A percentile compares a stretch with the other conserved stretches of the same genome.
Evolutionary conservation across 53 echinoderm and acorn worm species (phyloP).

Genomic region (Crossaster papposus): DNA sequence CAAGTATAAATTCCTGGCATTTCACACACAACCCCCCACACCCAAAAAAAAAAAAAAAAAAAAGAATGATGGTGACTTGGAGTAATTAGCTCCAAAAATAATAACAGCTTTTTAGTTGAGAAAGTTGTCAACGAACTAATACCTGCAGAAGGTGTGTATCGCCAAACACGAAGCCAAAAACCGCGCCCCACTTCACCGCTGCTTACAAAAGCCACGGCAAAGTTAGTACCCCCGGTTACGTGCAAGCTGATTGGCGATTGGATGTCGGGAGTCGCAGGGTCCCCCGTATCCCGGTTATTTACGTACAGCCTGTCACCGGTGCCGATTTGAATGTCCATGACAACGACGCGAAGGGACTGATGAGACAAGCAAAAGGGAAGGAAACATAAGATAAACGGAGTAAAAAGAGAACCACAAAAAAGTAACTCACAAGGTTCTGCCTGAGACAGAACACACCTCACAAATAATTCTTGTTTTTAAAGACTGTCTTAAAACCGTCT

Average conservation of each 20-base stretch:
- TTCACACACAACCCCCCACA: too few species aligned
- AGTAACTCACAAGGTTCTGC: neutral
- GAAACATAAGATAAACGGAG: too few species aligned
- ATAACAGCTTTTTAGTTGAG: too few species aligned
- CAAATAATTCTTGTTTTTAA: neutral
- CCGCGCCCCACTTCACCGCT: constrained; percentile 4
- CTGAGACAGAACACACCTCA: too few species aligned
- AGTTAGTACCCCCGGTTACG: neutral
- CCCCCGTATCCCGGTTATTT: neutral
- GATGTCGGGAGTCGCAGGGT: neutral
- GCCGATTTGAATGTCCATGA: constrained; percentile 24
- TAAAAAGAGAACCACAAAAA: too few species aligned
- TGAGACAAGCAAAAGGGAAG: too few species aligned
- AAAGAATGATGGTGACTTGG: too few species aligned
- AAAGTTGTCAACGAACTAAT: too few species aligned
- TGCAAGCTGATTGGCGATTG: neutral
- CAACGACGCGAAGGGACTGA: constrained; percentile 11
- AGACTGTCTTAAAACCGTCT: neutral
- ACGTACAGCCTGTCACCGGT: constrained; percentile 1
- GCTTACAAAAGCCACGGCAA: neutral
- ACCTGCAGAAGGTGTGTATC: neutral
- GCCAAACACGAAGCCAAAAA: constrained; percentile 24
- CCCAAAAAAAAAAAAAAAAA: too few species aligned
- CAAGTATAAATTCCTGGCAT: too few species aligned
- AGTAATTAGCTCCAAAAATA: too few species aligned